Base-by-base conservation (phyloP, 2,888 invertebrate genomes). In the Lamellibrachia columna region DNA sequence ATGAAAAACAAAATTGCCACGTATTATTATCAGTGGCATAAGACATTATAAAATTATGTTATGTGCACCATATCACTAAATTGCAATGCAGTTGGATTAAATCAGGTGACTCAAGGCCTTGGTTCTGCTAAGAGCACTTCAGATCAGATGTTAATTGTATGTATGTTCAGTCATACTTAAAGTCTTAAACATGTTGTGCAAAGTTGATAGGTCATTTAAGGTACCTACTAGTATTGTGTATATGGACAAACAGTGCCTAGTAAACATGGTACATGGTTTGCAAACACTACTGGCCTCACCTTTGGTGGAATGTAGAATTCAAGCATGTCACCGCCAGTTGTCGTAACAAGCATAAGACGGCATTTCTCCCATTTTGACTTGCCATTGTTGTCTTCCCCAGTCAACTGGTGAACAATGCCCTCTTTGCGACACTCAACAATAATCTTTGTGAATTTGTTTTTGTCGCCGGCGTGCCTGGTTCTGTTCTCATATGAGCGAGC, bases 231-330 rank as follows among this genome's bases (percentile, higher is more conserved):
- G 40, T 40, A 40, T 40, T 40, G 40, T 40, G 40, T 55, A 55
- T 4, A 58, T 58, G 58, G 11, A 58, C 58, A 58, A 58, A 58
- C 22, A 75, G 22, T 75, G 75, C 3, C n/a, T 75, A 22, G 75
- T 4, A 22, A 75, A 75, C 22, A 22, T 75, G 75, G 75, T 15
- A 75, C 22, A 75, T 3, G 4, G 22, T 75, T 15, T 75, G 55
- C 9, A 6, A 4, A 22, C 6, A 15, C 75, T 75, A 75, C 15
- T 15, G 15, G 75, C 15, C 94, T 92, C 96, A 98, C 98, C 97
- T 99, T 97, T 0, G 99, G 99, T 8, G 99, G 99, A 6, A 98
- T 98, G 97, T 99, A 99, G 96, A 99, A 99, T 96, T 99, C 99
- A 93, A 99, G 97, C 98, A 98, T 98, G 95, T 98, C 99, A 90